Base-by-base conservation (phyloP, 1,140 invertebrate species). In the Euura saliciscinereae region DNA sequence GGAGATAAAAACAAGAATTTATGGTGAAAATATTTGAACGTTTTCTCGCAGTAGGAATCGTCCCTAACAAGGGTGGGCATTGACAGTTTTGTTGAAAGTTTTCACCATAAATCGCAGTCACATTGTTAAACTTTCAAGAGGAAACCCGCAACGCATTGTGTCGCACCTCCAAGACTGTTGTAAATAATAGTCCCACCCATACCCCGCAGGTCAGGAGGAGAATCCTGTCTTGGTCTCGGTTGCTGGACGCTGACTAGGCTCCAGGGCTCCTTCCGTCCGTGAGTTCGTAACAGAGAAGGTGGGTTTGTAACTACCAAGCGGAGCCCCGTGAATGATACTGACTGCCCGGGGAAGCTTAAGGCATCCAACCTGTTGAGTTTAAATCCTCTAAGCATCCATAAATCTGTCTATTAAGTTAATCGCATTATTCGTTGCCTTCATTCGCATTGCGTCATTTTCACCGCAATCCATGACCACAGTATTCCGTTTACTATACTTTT, bases 51-150 rank as follows among this genome's bases (percentile, higher is more conserved):
- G 3, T 75, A 66, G 44, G 51, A 59, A 59, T 6, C 51, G 51
- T 51, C 73, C 73, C 74, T 73, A 76, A 77, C 73, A 77, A 76
- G 75, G 78, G 75, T 80, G 76, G 74, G 68, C 82, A 87, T 86
- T 87, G 86, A 87, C 82, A 82, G 80, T 85, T 87, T 83, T 84
- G 85, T 85, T 88, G 86, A 87, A 87, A 87, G 85, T 87, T 86
- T 80, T 77, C 72, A 74, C 78, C 84, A 81, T 87, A 87, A 88
- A 88, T 87, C 84, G 79, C 71, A 76, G 72, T 74, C 74, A 77
- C 78, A 87, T 87, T 87, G 85, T 87, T 75, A 69, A 77, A 82
- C 82, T 83, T 85, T 87, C 83, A 87, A 84, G 86, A 86, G 83
- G 82, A 86, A 85, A 87, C 83, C 86, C 85, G 82, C 85, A 86